These are phyloP conservation scores for Chrysina gloriosa DNA, from an alignment of 2,888 invertebrate genomes.

Conservation along the genomic window DNA sequence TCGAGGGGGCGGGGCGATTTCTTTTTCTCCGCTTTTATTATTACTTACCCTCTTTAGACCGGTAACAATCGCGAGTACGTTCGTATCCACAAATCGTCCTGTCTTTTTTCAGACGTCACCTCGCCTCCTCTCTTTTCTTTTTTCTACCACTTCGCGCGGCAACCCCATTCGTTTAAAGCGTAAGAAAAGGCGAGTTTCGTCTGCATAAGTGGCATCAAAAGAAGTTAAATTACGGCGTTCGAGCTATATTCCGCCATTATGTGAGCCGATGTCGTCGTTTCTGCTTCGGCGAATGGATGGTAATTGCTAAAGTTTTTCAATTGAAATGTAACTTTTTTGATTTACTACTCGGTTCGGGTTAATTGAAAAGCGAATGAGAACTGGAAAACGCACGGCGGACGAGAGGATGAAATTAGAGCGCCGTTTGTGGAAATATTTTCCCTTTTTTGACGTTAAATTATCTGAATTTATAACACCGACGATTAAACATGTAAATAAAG, in stretches of 20 bases:
- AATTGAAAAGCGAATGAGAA: not conserved
- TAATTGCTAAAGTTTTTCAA: constrained; percentile 40
- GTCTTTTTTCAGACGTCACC: not conserved
- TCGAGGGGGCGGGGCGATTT: not conserved
- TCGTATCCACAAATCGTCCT: not conserved
- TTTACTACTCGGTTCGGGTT: not conserved
- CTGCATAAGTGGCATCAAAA: not conserved
- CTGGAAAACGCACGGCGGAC: not conserved
- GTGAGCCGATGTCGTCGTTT: constrained; percentile 1
- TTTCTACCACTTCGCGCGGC: not conserved
- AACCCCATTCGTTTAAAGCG: not conserved
- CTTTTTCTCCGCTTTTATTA: not conserved
- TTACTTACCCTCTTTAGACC: no score
- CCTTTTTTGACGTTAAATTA: no score
- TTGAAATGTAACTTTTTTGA: constrained; percentile 28
- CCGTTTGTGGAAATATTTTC: no score
- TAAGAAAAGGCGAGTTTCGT: not conserved
- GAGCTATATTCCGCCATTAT: not conserved
- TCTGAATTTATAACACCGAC: no score
- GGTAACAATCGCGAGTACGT: not conserved
- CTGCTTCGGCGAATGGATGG: not conserved
- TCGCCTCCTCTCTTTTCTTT: not conserved
- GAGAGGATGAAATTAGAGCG: not conserved
- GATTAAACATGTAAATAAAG: no score
- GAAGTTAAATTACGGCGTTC: not conserved